Percentiles rank a stretch among this genome's conserved stretches.
phyloP scores from a whole-genome alignment of 2,888 invertebrate species.

The Eustalomyia histrio region DNA sequence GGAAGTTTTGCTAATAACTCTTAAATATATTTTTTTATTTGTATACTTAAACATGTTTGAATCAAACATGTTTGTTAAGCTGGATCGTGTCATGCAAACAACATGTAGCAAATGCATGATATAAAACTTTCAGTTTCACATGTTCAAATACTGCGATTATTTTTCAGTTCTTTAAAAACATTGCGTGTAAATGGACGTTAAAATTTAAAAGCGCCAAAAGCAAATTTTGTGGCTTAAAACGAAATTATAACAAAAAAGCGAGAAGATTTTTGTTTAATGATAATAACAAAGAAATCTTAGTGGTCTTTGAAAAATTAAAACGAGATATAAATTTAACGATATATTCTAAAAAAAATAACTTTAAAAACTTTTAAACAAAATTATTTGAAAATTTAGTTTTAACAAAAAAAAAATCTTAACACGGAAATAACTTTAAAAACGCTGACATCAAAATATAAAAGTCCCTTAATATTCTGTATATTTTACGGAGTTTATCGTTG shows the following conservation, averaged over 20 bases:
- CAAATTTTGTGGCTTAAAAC: conserved; percentile 46
- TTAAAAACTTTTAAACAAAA: conserved; percentile 4
- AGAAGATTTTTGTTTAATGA: conserved; percentile 52
- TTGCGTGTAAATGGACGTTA: conserved; percentile 52
- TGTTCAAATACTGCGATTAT: conserved; percentile 39
- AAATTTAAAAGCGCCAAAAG: conserved; percentile 40
- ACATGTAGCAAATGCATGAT: conserved; percentile 60
- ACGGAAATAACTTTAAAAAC: conserved; percentile 7
- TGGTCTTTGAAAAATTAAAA: conserved; percentile 35
- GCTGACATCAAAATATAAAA: background rate
- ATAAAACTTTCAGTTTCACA: conserved; percentile 60
- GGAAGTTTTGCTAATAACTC: conserved; percentile 36
- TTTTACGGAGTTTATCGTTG: background rate
- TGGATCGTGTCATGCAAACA: conserved; percentile 37
- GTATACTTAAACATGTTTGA: conserved; percentile 28
- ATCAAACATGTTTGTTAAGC: conserved; percentile 45
- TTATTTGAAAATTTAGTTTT: background rate
- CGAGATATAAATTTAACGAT: conserved; percentile 18
- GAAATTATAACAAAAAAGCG: conserved; percentile 30
- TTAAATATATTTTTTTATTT: background rate
- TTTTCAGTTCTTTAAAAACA: conserved; percentile 62
- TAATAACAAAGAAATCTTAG: conserved; percentile 51
- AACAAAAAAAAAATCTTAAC: conserved; percentile 4
- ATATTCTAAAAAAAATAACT: conserved; percentile 11
- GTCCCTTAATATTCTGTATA: background rate